phyloP scores from a whole-genome alignment of 2,113 vertebrate species.

The Microtus pennsylvanicus region DNA sequence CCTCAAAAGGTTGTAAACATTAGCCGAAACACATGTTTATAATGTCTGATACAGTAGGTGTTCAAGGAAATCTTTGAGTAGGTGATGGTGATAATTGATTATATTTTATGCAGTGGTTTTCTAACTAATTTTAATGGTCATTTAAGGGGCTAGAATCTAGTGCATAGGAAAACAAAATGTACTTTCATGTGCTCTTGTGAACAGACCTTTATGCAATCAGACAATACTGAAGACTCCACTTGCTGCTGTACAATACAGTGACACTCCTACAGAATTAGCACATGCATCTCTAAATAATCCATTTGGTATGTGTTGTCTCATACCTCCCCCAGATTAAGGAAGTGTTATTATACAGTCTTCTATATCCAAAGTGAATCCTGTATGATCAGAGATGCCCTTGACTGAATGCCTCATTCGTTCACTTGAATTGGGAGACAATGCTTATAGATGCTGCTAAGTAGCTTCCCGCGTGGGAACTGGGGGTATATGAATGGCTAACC shows the following conservation, averaged over 20 bases:
- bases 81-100: constrained; percentile 47
- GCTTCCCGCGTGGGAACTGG: constrained; percentile 9
- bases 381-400: not conserved
- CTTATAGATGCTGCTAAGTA: constrained; percentile 27
- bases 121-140: constrained; percentile 55
- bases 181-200: constrained; percentile 42
- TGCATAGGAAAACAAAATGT: constrained; percentile 53
- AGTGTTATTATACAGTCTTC: constrained; percentile 54
- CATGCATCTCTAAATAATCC: constrained; percentile 42
- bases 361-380: constrained; percentile 52
- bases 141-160: constrained; percentile 56
- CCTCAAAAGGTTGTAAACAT: constrained; percentile 40
- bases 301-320: constrained; percentile 43
- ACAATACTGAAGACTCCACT: constrained; percentile 53
- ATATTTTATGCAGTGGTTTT: constrained; percentile 54
- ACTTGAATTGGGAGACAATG: constrained; percentile 59
- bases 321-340: constrained; percentile 61
- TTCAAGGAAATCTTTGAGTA: constrained; percentile 51
- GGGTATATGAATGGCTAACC: constrained; percentile 45
- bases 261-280: constrained; percentile 11
- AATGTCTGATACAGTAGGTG: not conserved
- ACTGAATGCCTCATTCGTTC: constrained; percentile 69
- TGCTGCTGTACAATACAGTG: constrained; percentile 27
- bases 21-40: constrained; percentile 29
- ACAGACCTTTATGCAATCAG: constrained; percentile 43